Conservation (phyloP, 2,797 vertebrate species). For the Bradypodion ventrale region DNA sequence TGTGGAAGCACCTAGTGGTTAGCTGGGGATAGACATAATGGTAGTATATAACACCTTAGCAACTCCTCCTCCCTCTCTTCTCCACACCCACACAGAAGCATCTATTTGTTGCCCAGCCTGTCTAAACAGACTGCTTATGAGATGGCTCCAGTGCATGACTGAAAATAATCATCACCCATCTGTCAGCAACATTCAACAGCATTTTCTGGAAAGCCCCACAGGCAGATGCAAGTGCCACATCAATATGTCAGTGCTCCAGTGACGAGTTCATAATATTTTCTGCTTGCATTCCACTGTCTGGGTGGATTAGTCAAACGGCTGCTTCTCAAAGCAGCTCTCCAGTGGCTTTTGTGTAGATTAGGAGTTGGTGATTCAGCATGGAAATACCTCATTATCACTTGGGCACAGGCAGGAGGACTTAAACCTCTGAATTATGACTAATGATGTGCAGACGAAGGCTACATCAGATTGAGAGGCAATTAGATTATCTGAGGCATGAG, state of each 20-base stretch:
- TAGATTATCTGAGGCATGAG: accelerated
- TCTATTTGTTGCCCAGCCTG: not conserved
- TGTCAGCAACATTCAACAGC: conserved; percentile 49
- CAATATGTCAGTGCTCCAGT: conserved; percentile 62
- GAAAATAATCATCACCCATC: not conserved
- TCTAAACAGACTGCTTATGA: accelerated
- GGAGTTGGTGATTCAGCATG: conserved; percentile 63
- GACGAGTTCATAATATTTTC: conserved; percentile 71
- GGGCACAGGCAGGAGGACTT: conserved; percentile 48
- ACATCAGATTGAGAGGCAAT: accelerated
- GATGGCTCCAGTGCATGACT: not conserved
- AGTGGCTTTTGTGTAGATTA: conserved; percentile 35
- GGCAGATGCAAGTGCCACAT: conserved; percentile 70
- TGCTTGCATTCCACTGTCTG: conserved; percentile 66
- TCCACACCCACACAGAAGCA: accelerated
- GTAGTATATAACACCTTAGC: too few relatives aligned
- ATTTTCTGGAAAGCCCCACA: conserved; percentile 42
- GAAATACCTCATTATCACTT: conserved; percentile 68
- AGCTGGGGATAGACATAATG: not conserved
- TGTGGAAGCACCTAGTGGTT: not conserved
- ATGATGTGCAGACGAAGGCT: conserved; percentile 18
- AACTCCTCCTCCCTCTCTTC: too few relatives aligned
- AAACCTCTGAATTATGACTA: conserved; percentile 51
- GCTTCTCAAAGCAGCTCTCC: conserved; percentile 44
- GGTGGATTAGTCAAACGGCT: conserved; percentile 59